Evolutionary conservation across 2,888 invertebrate species (phyloP), one percentile per base, ranked within the genome.

Genomic region (Uloborus plumipes): DNA sequence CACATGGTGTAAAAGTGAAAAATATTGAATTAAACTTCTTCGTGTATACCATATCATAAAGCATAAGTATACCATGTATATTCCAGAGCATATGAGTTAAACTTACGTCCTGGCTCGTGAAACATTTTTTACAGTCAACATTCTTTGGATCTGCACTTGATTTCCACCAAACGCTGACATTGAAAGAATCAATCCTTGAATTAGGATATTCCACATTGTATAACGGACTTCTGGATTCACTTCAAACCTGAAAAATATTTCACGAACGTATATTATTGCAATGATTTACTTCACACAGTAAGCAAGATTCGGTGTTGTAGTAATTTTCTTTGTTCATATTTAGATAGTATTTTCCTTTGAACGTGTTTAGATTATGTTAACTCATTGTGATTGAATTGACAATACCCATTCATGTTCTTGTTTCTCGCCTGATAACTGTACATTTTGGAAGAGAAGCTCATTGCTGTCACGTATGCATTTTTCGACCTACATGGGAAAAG

Each of bases 141-240:
- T 88, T 78, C 91, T 87, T 86, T 91, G 91, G 72, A 91, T 90
- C 89, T 94, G 96, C 0, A 95, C 93, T 89, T 96, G 96, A 88
- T 96, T 96, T 0, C 95, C 95, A 4, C 93, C 96, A 88, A 95
- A 96, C 7, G 96, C 87, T 0, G 95, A 93, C 64, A 95, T 88
- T 88, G 93, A 96, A 0, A 94, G 95, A 70, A 94, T 91, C 47
- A 93, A 89, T 0, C 96, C 95, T 20, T 96, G 96, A 69, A 95
- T 90, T 7, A 92, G 89, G 26, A 95, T 90, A 0, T 94, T 93
- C 92, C 94, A 95, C 92, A 95, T 93, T 0, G 95, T 94, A 86
- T 95, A 94, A 16, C 96, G 91, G 70, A 92, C 92, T 0, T 95
- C 95, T 7, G 94, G 95, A 89, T 96, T 94, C 1, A 91, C 86